phyloP scores from a whole-genome alignment of 2,888 invertebrate genomes.

The Hypercompe scribonia region DNA sequence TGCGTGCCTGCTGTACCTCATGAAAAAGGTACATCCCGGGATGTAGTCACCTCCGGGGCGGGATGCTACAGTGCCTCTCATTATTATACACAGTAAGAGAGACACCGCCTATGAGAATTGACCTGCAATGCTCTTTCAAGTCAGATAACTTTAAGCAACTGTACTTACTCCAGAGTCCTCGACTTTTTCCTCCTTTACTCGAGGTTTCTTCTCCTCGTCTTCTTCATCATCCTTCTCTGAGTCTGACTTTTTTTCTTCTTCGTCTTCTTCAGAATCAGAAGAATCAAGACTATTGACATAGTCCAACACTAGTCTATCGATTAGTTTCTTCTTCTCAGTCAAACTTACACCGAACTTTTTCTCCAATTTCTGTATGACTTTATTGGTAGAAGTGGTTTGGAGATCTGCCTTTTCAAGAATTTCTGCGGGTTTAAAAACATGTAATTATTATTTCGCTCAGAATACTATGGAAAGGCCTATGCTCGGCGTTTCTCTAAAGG shows the following conservation, averaged over 20 bases:
- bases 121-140: background rate
- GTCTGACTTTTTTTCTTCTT: conserved; percentile 49
- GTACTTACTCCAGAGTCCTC: conserved; percentile 40
- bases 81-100: too few species aligned
- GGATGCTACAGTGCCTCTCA: too few species aligned
- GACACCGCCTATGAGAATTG: too few species aligned
- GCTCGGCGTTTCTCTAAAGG: too few species aligned
- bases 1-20: too few species aligned
- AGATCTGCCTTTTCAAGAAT: conserved; percentile 96
- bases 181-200: conserved; percentile 35
- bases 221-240: conserved; percentile 64
- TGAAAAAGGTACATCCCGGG: too few species aligned
- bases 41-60: too few species aligned
- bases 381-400: conserved; percentile 94
- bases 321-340: conserved; percentile 92
- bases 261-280: conserved; percentile 55
- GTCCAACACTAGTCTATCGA: conserved; percentile 95
- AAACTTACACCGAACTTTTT: conserved; percentile 90
- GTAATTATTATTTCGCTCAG: background rate
- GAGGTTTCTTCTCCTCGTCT: conserved; percentile 51
- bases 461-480: too few species aligned
- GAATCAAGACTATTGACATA: conserved; percentile 82
- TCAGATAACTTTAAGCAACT: background rate
- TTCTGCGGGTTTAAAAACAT: conserved; percentile 79
- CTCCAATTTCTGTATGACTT: conserved; percentile 95